Evolutionary conservation across 1,140 invertebrate genomes (phyloP).

Genomic region (Tribolium madens): DNA sequence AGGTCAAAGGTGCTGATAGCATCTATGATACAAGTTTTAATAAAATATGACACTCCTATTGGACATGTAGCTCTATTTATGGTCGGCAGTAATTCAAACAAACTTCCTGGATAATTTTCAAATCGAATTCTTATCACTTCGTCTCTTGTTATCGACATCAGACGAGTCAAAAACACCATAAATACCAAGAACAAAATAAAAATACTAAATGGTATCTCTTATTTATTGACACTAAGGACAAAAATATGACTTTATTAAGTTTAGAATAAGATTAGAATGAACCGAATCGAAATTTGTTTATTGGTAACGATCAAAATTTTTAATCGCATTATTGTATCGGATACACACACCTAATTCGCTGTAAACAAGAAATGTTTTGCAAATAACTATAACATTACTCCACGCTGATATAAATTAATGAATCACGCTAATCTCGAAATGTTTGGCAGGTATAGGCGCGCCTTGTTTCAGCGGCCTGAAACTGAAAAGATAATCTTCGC

Average conservation of each 20-base stretch:
- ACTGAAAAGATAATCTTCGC: constrained; percentile 19
- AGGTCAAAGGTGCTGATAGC: constrained; percentile 40
- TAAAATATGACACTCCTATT: constrained; percentile 33
- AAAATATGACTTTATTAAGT: constrained; percentile 47
- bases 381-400: constrained; percentile 32
- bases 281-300: constrained; percentile 26
- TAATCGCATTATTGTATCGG: constrained; percentile 13
- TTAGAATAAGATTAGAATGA: constrained; percentile 43
- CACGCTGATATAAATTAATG: constrained; percentile 28
- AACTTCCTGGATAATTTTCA: constrained; percentile 39
- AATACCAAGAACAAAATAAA: constrained; percentile 47
- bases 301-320: not conserved
- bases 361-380: constrained; percentile 28
- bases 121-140: constrained; percentile 33
- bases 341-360: constrained; percentile 24
- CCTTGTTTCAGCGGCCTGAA: constrained; percentile 15
- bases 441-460: constrained; percentile 24
- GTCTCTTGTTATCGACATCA: constrained; percentile 27
- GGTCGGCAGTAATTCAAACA: not conserved
- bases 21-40: constrained; percentile 31
- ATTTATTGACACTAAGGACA: constrained; percentile 50
- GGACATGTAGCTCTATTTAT: constrained; percentile 18
- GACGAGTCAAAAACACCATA: constrained; percentile 51
- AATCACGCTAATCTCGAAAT: constrained; percentile 24
- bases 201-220: constrained; percentile 48